Percentiles rank a stretch among this genome's conserved stretches.
Evolutionary conservation across 35 echinoderm and acorn worm genomes (phyloP).

Genomic region (Amphiura filiformis): DNA sequence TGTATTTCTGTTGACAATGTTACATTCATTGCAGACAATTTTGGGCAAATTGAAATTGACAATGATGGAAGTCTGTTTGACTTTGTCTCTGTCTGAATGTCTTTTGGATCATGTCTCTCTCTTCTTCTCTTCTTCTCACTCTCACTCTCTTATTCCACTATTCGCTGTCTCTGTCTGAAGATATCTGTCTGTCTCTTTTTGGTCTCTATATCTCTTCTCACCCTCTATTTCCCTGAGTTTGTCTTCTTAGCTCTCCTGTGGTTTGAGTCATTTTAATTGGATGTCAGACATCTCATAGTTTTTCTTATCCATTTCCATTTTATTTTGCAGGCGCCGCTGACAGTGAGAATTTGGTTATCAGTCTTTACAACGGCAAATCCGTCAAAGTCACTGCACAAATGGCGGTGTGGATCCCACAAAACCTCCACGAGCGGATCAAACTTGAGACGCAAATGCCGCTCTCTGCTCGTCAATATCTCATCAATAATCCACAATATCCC

Average conservation of each 20-base stretch:
- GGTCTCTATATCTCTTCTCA: no score
- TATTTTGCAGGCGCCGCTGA: conserved; percentile 78
- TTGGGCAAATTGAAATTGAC: no score
- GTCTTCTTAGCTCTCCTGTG: no score
- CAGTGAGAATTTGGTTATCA: conserved; percentile 70
- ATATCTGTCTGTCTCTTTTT: no score
- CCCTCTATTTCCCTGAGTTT: no score
- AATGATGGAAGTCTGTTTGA: not conserved
- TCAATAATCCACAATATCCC: conserved; percentile 51
- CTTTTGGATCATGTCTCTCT: not conserved
- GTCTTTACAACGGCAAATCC: conserved; percentile 86
- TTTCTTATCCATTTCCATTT: not conserved
- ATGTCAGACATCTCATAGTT: no score
- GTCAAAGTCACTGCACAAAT: conserved; percentile 66
- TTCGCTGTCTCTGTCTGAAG: no score
- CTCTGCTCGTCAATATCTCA: conserved; percentile 58
- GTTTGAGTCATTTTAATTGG: no score
- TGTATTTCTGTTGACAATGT: no score
- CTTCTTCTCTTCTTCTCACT: not conserved
- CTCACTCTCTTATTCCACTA: no score
- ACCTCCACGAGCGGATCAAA: conserved; percentile 73
- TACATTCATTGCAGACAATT: no score
- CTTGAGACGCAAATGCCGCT: conserved; percentile 89
- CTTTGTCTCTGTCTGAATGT: not conserved
- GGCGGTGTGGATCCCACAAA: conserved; percentile 64